Evolutionary conservation across 1,140 invertebrate species (phyloP), one percentile per base, ranked within the genome.

Genomic region (Eciton burchellii): DNA sequence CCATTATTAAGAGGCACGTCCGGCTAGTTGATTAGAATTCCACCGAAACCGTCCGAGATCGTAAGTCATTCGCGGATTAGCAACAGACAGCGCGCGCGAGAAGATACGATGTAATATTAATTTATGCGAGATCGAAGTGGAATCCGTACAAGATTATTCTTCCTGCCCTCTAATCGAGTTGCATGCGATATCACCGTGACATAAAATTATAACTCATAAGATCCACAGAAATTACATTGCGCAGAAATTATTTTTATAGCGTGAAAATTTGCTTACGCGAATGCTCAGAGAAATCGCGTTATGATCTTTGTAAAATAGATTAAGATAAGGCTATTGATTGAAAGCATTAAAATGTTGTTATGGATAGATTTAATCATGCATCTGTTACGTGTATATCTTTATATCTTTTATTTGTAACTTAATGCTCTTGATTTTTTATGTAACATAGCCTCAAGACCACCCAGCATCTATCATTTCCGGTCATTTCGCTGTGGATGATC

Each of bases 1-100:
- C 86, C 87, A 85, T 90, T 89, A 87, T 90, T 90, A 90, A 89
- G 85, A 85, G 77, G 82, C 86, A 82, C 83, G 86, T 84, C 77
- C 73, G 57, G 56, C 60, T 57, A 9, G 70, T 43, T 85, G 87
- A 88, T 88, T 88, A 85, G 88, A 87, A 89, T 86, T 89, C 83
- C 47, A 76, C 41, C 73, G 59, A 66, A 49, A 41, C 60, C 45
- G 65, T 52, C 9, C 26, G 60, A 57, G 84, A 62, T 84, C 82
- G 82, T 89, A 88, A 82, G 74, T 88, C 82, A 76, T 57, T 57
- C 49, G 19, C 59, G 66, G 59, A 81, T 84, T 77, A 72, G 71
- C 59, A 71, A 19, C 41, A 57, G 70, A 57, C 54, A 59, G 71
- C 45, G 14, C 43, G 14, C 29, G 16, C 43, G 16, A 26, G 68